Conservation (phyloP, 2,888 invertebrate genomes). For the Erebia ligea region DNA sequence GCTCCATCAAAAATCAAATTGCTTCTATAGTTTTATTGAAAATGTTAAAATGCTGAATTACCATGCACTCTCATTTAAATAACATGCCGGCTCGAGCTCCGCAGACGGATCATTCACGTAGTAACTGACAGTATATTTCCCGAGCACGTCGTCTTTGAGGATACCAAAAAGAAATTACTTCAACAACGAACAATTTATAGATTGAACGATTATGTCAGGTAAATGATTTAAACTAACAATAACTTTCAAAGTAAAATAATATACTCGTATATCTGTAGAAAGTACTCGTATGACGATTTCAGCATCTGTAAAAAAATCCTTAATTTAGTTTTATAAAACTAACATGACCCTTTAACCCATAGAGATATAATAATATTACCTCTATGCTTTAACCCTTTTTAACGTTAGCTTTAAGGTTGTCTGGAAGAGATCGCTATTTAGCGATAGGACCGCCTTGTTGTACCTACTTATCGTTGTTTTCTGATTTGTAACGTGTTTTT, state of each 20-base stretch:
- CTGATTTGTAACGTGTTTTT: no score
- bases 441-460: no score
- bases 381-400: no score
- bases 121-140: conserved; percentile 6
- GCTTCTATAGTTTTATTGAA: neutral
- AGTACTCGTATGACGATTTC: neutral
- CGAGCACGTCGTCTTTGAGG: conserved; percentile 5
- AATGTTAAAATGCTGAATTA: neutral
- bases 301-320: neutral
- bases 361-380: no score
- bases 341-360: no score
- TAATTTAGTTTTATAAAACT: no score
- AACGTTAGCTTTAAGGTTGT: no score
- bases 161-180: conserved; percentile 1
- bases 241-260: no score
- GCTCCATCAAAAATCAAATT: neutral
- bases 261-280: no score
- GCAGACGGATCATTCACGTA: neutral
- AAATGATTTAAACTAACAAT: neutral
- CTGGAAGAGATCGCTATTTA: no score
- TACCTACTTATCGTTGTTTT: no score
- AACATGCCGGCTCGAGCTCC: neutral
- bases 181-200: neutral
- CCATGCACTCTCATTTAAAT: conserved; percentile 9
- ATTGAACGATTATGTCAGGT: neutral